Evolutionary conservation across 2,113 vertebrate genomes (phyloP).

Genomic region (Gavia stellata): DNA sequence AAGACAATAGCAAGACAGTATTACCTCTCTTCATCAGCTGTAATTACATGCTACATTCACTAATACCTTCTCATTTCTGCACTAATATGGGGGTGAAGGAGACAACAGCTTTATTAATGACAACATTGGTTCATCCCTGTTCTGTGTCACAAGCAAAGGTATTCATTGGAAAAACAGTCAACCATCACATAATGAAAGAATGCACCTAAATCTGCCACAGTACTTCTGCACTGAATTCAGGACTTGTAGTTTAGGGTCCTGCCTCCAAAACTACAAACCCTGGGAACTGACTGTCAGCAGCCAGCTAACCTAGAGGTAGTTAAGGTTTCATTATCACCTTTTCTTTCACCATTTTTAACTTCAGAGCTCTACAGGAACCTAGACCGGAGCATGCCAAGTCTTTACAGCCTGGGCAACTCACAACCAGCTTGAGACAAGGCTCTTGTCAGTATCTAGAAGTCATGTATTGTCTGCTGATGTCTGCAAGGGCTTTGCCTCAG

Average conservation of each 20-base stretch:
- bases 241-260: background rate
- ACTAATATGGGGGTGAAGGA: background rate
- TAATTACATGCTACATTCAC: background rate
- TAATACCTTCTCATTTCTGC: background rate
- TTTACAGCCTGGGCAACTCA: background rate
- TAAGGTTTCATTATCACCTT: background rate
- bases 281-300: background rate
- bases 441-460: background rate
- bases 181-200: background rate
- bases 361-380: background rate
- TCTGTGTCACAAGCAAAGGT: background rate
- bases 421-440: background rate
- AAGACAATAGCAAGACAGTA: background rate
- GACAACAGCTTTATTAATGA: background rate
- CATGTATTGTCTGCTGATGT: background rate
- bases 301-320: background rate
- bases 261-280: background rate
- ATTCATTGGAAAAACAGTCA: background rate
- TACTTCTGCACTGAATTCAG: background rate
- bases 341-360: background rate
- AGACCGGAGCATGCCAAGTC: background rate
- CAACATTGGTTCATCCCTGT: background rate
- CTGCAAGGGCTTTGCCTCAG: background rate
- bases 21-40: background rate
- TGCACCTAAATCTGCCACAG: background rate